Evolutionary conservation across 2,888 invertebrate genomes (phyloP), one percentile per base, ranked within the genome.

Genomic region (Tineola bisselliella): DNA sequence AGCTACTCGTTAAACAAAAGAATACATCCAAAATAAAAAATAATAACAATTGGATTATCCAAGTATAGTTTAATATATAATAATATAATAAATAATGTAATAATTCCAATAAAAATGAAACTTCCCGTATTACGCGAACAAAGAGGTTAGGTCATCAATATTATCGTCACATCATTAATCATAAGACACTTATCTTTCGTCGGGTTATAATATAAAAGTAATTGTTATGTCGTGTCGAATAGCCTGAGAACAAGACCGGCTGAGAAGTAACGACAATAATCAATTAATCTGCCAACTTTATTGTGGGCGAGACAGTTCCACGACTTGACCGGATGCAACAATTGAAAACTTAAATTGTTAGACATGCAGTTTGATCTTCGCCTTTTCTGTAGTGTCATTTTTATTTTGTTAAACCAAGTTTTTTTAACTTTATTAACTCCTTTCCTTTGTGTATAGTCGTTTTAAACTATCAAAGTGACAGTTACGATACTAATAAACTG

Each of bases 211-310:
- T 38, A 38, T 38, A 38, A 38, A 10, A n/a, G 11, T 10, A 38
- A n/a, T 38, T 38, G 38, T 10, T n/a, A 10, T 38, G 38, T 38
- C 10, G 38, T 12, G 38, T 38, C 38, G 38, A 10, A 38, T 38
- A 38, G 38, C 48, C 25, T 25, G 25, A 25, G 25, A 25, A 25
- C 25, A 25, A 25, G 25, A 25, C 25, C 25, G 25, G 25, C 25
- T 25, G 15, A 48, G 48, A 15, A 17, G 3, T 48, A 13, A 48
- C 48, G 15, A 48, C 48, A 56, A 56, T 30, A 56, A 56, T 56
- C 56, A 56, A 56, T 56, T 56, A 56, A 56, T 56, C 56, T 56
- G 56, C 30, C 25, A 56, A 56, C 19, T 56, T 56, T 25, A 56
- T 19, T 56, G 56, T 48, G 48, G 48, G 48, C 48, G 48, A 48